Base-by-base conservation (phyloP, 2,888 invertebrate species). In the Eupelmus urozonus region DNA sequence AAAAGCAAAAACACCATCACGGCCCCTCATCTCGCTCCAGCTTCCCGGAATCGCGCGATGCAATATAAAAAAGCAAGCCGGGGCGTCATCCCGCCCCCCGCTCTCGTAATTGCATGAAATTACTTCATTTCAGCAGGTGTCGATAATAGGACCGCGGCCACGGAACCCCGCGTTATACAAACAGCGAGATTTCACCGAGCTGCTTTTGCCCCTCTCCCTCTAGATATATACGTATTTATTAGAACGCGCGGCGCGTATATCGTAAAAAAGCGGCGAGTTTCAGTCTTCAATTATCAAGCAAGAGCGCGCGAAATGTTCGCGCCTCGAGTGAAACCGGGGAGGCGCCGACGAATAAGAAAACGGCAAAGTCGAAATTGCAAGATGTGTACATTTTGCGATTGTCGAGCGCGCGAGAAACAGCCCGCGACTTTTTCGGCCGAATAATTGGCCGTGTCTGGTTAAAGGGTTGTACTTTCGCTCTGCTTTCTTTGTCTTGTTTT, bases 261-360 rank as follows among this genome's bases (percentile, higher is more conserved):
- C n/a, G n/a, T n/a, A n/a, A n/a, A n/a, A n/a, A n/a, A n/a, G n/a
- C n/a, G n/a, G n/a, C n/a, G n/a, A n/a, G n/a, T n/a, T n/a, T n/a
- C n/a, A n/a, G n/a, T n/a, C n/a, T n/a, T n/a, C 53, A 81, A 79
- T 82, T 82, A 82, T 83, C 81, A 82, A 84, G 81, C 18, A 51
- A 18, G 69, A 55, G 79, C 59, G 75, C 59, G n/a, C 77, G 20
- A 18, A 45, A 45, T 16, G 4, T 7, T 45, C 13, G 45, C 53
- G 80, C 76, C 79, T 76, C 82, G 83, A 85, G 84, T 76, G 82
- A 83, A 83, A 83, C 81, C 81, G 78, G 11, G 20, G 53, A 74
- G 66, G 25, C 11, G 53, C 60, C 29, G 59, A 63, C 76, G 66
- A 65, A 78, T 79, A 80, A 81, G 84, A 85, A 84, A 70, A 76